Percentiles rank a stretch among this genome's conserved stretches.
Conservation (phyloP, 1,140 invertebrate species). For the Heliconius congener region DNA sequence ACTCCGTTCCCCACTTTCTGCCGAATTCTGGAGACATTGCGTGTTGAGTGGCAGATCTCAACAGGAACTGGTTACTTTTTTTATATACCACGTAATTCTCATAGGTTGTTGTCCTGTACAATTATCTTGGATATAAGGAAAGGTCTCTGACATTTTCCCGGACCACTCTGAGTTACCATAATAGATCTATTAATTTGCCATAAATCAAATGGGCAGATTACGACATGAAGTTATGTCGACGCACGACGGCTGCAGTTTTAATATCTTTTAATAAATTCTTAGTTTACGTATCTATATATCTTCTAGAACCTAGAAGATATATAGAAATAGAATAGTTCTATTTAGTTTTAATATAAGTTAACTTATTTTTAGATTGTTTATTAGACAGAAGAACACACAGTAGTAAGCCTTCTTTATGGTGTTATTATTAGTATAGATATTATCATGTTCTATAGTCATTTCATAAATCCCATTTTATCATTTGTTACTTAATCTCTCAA, state of each 20-base stretch:
- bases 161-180: conserved; percentile 16
- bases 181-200: conserved; percentile 18
- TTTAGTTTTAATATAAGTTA: too few species aligned
- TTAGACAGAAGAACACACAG: background rate
- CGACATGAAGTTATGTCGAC: background rate
- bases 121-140: conserved; percentile 20
- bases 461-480: background rate
- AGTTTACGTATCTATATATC: background rate
- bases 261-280: background rate
- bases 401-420: background rate
- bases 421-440: background rate
- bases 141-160: conserved; percentile 16
- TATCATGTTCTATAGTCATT: background rate
- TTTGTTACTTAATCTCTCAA: background rate
- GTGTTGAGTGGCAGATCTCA: too few species aligned
- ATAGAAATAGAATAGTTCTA: too few species aligned
- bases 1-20: too few species aligned
- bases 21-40: too few species aligned
- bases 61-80: conserved; percentile 6
- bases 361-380: too few species aligned
- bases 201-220: conserved; percentile 8
- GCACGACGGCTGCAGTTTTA: background rate
- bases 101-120: conserved; percentile 22
- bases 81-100: background rate
- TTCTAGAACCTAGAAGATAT: background rate